A percentile compares a stretch with the other conserved stretches of the same genome.
These are phyloP conservation scores for Ormyrus rosae DNA, from an alignment of 2,888 invertebrate species.

Conservation along the genomic window DNA sequence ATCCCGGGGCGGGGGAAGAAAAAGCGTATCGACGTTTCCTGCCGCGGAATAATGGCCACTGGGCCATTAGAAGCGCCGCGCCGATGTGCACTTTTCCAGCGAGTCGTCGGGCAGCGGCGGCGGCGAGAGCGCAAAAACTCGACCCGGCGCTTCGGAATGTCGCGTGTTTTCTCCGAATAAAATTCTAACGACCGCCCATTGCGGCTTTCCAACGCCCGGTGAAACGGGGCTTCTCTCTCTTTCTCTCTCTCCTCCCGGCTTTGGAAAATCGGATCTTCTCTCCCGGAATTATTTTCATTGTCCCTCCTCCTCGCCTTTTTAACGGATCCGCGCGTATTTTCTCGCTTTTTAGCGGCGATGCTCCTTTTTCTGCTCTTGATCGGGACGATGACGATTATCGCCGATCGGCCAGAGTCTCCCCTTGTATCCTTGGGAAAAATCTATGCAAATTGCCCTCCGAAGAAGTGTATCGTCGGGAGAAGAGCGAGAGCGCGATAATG, in stretches of 20 bases:
- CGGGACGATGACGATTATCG: slow-evolving; percentile 46
- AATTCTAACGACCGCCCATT: slow-evolving; percentile 57
- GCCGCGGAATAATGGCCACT: slow-evolving; percentile 43
- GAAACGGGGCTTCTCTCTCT: not conserved
- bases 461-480: slow-evolving; percentile 24
- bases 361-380: slow-evolving; percentile 21
- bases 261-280: not conserved
- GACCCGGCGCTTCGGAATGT: slow-evolving; percentile 45
- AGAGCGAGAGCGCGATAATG: slow-evolving; percentile 42
- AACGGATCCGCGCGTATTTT: no score
- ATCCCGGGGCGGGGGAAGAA: not conserved
- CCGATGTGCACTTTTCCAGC: slow-evolving; percentile 38
- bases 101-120: slow-evolving; percentile 16
- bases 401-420: slow-evolving; percentile 32
- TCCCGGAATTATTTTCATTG: no score
- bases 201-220: slow-evolving; percentile 59
- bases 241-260: not conserved
- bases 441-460: slow-evolving; percentile 50
- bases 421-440: slow-evolving; percentile 54
- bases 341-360: no score
- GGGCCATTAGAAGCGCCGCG: slow-evolving; percentile 51
- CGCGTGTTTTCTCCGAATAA: slow-evolving; percentile 63
- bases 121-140: slow-evolving; percentile 46
- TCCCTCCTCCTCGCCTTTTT: no score
- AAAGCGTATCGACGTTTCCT: slow-evolving; percentile 52